Conservation (phyloP, 2,797 vertebrate genomes). For the Danio aesculapii region DNA sequence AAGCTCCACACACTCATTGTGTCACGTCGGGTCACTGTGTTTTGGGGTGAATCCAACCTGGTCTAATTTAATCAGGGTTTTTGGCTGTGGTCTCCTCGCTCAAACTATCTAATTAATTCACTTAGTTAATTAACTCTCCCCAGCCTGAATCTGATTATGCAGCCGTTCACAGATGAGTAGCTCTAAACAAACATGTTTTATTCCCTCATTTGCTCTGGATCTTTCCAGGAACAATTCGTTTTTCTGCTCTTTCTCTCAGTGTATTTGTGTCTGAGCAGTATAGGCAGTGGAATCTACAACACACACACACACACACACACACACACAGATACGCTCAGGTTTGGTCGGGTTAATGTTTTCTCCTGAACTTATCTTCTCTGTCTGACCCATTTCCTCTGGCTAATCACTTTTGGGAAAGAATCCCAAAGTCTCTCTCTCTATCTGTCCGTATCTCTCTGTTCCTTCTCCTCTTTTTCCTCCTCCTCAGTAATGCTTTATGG, state of each 20-base stretch:
- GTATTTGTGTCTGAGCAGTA: conserved; percentile 1
- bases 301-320: not conserved
- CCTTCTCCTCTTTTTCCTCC: conserved; percentile 49
- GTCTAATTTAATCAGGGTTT: conserved; percentile 17
- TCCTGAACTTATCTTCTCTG: conserved; percentile 52
- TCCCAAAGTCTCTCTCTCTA: conserved; percentile 35
- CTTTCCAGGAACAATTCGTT: not conserved
- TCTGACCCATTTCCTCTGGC: conserved; percentile 61
- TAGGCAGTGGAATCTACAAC: not conserved
- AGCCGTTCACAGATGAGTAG: conserved; percentile 23
- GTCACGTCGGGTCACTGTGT: not conserved
- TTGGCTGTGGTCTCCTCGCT: not conserved
- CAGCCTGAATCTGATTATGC: conserved; percentile 4
- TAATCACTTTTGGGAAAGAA: conserved; percentile 60
- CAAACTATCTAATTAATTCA: conserved; percentile 42
- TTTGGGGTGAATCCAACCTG: conserved; percentile 16
- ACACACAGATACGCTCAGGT: conserved; percentile 17
- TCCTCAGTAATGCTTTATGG: not conserved
- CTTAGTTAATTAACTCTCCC: conserved; percentile 35
- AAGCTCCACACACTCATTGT: not conserved
- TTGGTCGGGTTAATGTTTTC: conserved; percentile 54
- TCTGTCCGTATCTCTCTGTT: conserved; percentile 1
- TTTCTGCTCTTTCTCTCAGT: not conserved
- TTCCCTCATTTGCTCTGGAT: conserved; percentile 21
- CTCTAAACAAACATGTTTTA: conserved; percentile 45